Conservation (phyloP, 1,140 invertebrate species). For the Lasaia peninsularis region DNA sequence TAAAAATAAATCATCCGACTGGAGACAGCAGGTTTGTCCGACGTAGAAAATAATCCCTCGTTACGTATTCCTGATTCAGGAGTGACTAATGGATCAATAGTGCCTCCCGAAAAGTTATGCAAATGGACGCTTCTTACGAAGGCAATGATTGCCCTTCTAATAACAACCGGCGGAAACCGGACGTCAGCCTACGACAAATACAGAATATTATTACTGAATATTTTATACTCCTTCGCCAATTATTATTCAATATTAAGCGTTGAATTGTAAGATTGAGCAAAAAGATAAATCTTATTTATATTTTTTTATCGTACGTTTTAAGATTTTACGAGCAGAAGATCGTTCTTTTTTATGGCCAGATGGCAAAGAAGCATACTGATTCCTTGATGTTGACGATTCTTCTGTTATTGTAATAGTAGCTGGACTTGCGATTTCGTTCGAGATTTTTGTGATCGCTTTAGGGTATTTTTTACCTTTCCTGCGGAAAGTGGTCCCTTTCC, state of each 20-base stretch:
- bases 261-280: background rate
- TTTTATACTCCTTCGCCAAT: constrained; percentile 3
- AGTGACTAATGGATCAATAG: constrained; percentile 10
- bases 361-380: too few relatives aligned
- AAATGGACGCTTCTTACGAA: constrained; percentile 10
- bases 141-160: constrained; percentile 12
- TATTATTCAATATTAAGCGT: constrained; percentile 4
- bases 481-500: too few relatives aligned
- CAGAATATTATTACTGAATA: constrained; percentile 3
- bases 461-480: too few relatives aligned
- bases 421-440: too few relatives aligned
- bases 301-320: too few relatives aligned
- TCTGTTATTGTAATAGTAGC: too few relatives aligned
- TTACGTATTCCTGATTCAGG: background rate
- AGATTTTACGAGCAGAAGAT: too few relatives aligned
- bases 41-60: constrained; percentile 1
- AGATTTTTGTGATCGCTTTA: too few relatives aligned
- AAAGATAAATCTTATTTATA: background rate
- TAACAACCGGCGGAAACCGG: constrained; percentile 13
- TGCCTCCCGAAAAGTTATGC: constrained; percentile 12
- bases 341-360: too few relatives aligned
- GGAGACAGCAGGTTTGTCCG: background rate
- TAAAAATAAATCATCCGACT: too few relatives aligned
- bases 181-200: constrained; percentile 12
- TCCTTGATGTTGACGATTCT: too few relatives aligned